Evolutionary conservation across 1,140 invertebrate species (phyloP).

Genomic region (Drosophila nigromelanica): DNA sequence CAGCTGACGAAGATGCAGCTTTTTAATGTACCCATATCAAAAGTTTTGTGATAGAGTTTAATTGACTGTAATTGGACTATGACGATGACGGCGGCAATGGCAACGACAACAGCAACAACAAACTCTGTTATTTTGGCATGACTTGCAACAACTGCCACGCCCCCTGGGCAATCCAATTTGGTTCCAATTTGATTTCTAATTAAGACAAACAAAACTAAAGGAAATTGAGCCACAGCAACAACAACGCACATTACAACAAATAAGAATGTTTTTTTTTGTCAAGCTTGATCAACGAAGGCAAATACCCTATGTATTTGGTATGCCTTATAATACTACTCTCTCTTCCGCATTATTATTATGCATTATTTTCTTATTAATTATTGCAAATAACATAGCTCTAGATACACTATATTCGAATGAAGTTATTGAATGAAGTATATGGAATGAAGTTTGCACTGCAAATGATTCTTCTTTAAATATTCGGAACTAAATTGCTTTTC

Average conservation of each 20-base stretch:
- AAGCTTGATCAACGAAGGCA: neutral
- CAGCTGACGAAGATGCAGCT: constrained; percentile 36
- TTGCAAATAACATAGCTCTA: no score
- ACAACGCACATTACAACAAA: constrained; percentile 24
- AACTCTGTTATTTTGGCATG: constrained; percentile 7
- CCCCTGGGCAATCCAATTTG: constrained; percentile 24
- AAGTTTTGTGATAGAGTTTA: constrained; percentile 63
- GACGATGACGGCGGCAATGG: constrained; percentile 32
- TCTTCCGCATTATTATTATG: no score
- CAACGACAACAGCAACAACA: constrained; percentile 9
- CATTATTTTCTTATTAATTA: no score
- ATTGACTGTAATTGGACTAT: constrained; percentile 74
- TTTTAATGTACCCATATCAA: constrained; percentile 40
- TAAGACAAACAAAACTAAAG: constrained; percentile 56
- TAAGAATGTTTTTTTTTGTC: neutral
- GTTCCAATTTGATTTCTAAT: constrained; percentile 67
- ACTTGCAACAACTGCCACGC: constrained; percentile 20
- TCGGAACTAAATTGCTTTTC: no score
- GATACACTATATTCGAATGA: no score
- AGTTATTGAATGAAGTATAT: no score
- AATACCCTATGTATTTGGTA: no score
- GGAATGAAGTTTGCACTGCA: no score
- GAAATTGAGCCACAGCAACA: constrained; percentile 40
- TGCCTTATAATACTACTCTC: no score
- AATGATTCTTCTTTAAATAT: no score